Conservation (phyloP, 2,888 invertebrate genomes). For the Branchipolynoe longqiensis region DNA sequence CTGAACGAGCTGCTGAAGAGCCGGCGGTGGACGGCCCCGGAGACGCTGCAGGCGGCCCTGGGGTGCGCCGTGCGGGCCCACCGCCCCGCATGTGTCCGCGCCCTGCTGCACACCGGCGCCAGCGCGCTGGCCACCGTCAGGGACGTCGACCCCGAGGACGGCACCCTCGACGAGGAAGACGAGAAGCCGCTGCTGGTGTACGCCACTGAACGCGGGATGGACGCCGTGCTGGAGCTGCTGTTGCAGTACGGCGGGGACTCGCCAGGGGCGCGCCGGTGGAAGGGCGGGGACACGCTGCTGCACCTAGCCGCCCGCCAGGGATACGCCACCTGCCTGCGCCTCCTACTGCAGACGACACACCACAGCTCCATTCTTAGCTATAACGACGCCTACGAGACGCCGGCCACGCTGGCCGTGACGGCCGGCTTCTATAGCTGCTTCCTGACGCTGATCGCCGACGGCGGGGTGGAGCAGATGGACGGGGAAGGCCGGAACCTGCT, state of each 20-base stretch:
- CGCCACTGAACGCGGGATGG: background rate
- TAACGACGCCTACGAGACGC: conserved; percentile 38
- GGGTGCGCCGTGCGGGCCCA: background rate
- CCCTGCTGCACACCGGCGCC: conserved; percentile 11
- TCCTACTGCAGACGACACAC: conserved; percentile 3
- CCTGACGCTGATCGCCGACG: background rate
- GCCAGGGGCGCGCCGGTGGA: background rate
- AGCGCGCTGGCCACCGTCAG: background rate
- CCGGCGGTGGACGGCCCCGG: background rate
- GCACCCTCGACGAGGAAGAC: background rate
- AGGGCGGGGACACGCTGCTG: conserved; percentile 32
- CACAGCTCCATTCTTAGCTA: conserved; percentile 26
- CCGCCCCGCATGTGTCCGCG: background rate
- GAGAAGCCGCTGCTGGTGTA: conserved; percentile 24
- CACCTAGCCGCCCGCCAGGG: conserved; percentile 23
- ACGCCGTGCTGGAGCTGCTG: background rate
- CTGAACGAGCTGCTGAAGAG: conserved; percentile 2
- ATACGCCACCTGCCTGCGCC: background rate
- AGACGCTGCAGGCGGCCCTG: background rate
- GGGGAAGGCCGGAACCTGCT: conserved; percentile 44
- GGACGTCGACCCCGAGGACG: background rate
- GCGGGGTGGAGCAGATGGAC: conserved; percentile 41
- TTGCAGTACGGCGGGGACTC: conserved; percentile 21
- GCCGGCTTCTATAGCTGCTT: conserved; percentile 16
- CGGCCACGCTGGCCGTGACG: conserved; percentile 34